Conservation (phyloP, 2,888 invertebrate genomes). For the Pheosia tremula region DNA sequence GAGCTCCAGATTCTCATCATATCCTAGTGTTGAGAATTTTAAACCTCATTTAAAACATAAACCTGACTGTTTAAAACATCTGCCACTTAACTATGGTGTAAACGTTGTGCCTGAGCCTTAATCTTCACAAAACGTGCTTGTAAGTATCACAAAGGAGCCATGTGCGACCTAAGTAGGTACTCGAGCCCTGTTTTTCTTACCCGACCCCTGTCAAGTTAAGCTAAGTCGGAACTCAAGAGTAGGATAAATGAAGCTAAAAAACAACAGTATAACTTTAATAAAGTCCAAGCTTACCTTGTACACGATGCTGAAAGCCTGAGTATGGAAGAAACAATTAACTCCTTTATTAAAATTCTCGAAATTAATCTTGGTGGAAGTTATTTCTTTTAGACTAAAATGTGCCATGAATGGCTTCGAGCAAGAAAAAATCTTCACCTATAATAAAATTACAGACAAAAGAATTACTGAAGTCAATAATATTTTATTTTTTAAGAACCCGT, state of each 20-base stretch:
- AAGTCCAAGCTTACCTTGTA: too few relatives aligned
- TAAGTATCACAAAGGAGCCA: slow-evolving; percentile 26
- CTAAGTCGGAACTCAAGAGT: slow-evolving; percentile 10
- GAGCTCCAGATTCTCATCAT: not conserved
- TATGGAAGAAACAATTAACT: not conserved
- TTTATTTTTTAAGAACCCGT: too few relatives aligned
- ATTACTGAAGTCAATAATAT: too few relatives aligned
- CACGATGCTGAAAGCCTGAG: too few relatives aligned
- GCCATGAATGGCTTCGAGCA: too few relatives aligned
- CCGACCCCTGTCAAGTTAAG: slow-evolving; percentile 13
- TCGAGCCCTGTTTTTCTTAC: slow-evolving; percentile 23
- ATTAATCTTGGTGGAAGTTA: not conserved
- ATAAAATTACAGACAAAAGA: too few relatives aligned
- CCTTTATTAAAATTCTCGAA: not conserved
- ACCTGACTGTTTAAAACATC: not conserved
- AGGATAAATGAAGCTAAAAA: slow-evolving; percentile 15
- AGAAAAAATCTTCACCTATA: too few relatives aligned
- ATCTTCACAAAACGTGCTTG: slow-evolving; percentile 25
- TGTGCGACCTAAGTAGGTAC: slow-evolving; percentile 34
- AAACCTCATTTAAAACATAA: not conserved
- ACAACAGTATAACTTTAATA: too few relatives aligned
- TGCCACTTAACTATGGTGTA: too few relatives aligned
- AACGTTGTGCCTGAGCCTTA: slow-evolving; percentile 20
- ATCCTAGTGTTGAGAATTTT: not conserved
- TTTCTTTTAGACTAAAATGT: not conserved